Percentiles rank a stretch among this genome's conserved stretches.
phyloP scores from a whole-genome alignment of 53 echinoderm and acorn worm species.

The Holothuria scabra region DNA sequence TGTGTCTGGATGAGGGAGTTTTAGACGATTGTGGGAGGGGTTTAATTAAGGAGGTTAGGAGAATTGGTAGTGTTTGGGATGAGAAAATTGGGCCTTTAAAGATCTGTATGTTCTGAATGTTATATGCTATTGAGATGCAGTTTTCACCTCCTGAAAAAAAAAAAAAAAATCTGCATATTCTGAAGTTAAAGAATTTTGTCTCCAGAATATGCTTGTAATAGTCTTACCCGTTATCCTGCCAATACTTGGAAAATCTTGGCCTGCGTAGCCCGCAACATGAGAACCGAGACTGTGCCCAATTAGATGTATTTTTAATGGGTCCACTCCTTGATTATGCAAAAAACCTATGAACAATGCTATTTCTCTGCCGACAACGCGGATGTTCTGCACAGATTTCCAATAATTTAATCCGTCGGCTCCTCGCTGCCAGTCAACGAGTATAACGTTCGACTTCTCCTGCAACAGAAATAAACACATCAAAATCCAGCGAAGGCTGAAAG shows the following conservation, averaged over 20 bases:
- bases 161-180: no score
- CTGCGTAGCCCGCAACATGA: conserved; percentile 89
- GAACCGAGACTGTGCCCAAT: conserved; percentile 93
- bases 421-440: conserved; percentile 85
- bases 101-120: no score
- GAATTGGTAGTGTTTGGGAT: no score
- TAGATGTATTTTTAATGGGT: conserved; percentile 64
- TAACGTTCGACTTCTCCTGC: conserved; percentile 71
- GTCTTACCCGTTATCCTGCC: conserved; percentile 90
- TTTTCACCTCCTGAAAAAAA: no score
- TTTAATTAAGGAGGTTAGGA: no score
- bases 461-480: not conserved
- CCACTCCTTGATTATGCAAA: conserved; percentile 46
- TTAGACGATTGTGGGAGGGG: no score
- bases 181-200: no score
- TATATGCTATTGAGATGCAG: no score
- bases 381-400: conserved; percentile 87
- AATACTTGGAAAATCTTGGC: conserved; percentile 70
- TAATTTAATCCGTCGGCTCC: conserved; percentile 89
- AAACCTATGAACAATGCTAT: conserved; percentile 64
- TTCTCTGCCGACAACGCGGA: conserved; percentile 82
- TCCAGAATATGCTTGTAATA: no score
- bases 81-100: no score
- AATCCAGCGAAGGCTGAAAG: no score
- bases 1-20: no score